Conservation (phyloP, 2,888 invertebrate genomes). For the Ichneumoninae sp. region DNA sequence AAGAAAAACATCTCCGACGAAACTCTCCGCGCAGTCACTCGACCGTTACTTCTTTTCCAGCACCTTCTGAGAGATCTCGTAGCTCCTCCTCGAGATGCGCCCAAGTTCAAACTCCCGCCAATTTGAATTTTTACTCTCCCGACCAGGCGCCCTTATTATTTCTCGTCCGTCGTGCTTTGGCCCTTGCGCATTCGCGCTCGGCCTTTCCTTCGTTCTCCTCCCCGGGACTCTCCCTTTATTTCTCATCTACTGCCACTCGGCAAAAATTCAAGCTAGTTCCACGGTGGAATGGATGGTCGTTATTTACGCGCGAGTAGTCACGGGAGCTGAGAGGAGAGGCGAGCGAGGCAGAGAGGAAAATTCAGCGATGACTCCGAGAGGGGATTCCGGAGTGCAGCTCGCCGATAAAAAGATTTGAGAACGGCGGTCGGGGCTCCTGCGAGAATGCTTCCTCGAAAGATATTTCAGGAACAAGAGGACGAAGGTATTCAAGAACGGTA, state of each 20-base stretch:
- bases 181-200: slow-evolving; percentile 36
- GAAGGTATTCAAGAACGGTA: no score
- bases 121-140: slow-evolving; percentile 49
- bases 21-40: slow-evolving; percentile 2
- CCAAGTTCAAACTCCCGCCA: slow-evolving; percentile 38
- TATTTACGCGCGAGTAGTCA: slow-evolving; percentile 63
- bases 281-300: slow-evolving; percentile 55
- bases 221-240: background rate
- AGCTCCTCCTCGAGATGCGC: slow-evolving; percentile 1
- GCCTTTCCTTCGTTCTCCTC: slow-evolving; percentile 23
- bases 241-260: background rate
- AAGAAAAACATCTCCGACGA: slow-evolving; percentile 2
- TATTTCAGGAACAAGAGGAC: background rate
- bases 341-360: slow-evolving; percentile 14
- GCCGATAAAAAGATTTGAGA: slow-evolving; percentile 34
- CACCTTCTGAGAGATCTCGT: slow-evolving; percentile 8
- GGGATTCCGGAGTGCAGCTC: slow-evolving; percentile 5
- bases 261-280: slow-evolving; percentile 9
- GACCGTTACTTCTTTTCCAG: slow-evolving; percentile 26
- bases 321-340: slow-evolving; percentile 5
- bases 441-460: slow-evolving; percentile 34
- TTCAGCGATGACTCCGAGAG: slow-evolving; percentile 25
- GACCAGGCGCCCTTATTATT: slow-evolving; percentile 10
- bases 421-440: background rate
- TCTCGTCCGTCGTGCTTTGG: slow-evolving; percentile 13